Base-by-base conservation (phyloP, 1,140 invertebrate species). In the Saxidomus purpurata region DNA sequence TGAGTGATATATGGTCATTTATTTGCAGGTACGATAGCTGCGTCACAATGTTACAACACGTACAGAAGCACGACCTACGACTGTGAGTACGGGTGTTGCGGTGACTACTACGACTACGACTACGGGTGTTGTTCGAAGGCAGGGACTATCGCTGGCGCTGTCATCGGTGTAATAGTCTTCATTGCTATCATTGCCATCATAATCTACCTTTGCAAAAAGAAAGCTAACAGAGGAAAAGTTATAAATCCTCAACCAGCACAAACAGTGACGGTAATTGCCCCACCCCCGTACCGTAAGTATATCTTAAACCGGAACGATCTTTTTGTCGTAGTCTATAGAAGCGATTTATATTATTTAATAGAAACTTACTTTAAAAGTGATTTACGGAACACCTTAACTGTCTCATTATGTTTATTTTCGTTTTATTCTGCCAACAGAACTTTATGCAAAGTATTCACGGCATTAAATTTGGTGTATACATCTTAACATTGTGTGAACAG, bases 91-190 rank as follows among this genome's bases (percentile, higher is more conserved):
- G 71, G 71, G 1, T 76, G 71, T 22, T 76, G 71, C 28, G 71
- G 71, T 9, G 71, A 76, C 15, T 76, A 76, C n/a, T 76, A 76
- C 40, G 40, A 49, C n/a, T 49, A 47, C 28, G 40, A 49, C 25
- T 76, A 76, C 22, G 71, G 71, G 13, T 76, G 71, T 47, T 76
- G 71, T 76, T 22, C 40, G 9, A 28, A 25, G 19, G n/a, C 9
- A 8, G 71, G 71, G 3, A 40, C 38, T 13, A 76, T 76, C 15
- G 71, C 40, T n/a, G 71, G 71, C 38, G 71, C 38, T 1, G 71
- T 76, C 36, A 25, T 76, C 40, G 71, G 71, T 6, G 71, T 3
- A 47, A 22, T 76, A 22, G 17, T 76, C 1, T 25, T 76, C n/a
- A 47, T 76, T 47, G 71, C 17, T 25, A 76, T 76, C 6, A 47